Evolutionary conservation across 2,113 vertebrate species (phyloP).

Genomic region (Spermophilus dauricus): DNA sequence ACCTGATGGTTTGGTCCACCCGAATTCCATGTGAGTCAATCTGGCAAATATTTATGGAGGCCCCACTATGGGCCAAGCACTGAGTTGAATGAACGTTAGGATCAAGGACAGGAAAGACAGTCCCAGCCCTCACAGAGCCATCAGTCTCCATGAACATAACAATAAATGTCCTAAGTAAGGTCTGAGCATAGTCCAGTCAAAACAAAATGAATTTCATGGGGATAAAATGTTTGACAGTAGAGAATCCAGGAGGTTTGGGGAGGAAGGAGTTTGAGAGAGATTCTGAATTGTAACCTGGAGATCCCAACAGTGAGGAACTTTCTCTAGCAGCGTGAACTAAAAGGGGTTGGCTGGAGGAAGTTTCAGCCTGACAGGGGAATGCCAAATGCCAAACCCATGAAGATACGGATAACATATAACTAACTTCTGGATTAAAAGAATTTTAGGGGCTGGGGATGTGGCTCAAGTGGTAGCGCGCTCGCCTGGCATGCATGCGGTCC

Average conservation of each 20-base stretch:
- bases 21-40: not conserved
- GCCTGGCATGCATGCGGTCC: no score
- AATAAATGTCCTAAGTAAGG: not conserved
- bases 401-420: not conserved
- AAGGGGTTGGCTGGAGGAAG: not conserved
- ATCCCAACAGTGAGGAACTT: not conserved
- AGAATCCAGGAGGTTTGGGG: not conserved
- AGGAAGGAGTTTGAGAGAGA: not conserved
- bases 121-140: not conserved
- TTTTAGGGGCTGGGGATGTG: no score
- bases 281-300: not conserved
- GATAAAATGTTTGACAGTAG: not conserved
- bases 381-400: not conserved
- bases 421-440: not conserved
- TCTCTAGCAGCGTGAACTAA: not conserved
- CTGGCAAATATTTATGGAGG: not conserved
- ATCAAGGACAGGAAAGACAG: not conserved
- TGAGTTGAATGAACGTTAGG: not conserved
- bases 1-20: not conserved
- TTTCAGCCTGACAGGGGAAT: not conserved
- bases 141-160: not conserved
- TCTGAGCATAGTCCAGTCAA: not conserved
- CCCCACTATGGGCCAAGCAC: not conserved
- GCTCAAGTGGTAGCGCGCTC: no score
- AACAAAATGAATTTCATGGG: not conserved